Evolutionary conservation across 1,140 invertebrate species (phyloP).

Genomic region (Orchesella cincta): DNA sequence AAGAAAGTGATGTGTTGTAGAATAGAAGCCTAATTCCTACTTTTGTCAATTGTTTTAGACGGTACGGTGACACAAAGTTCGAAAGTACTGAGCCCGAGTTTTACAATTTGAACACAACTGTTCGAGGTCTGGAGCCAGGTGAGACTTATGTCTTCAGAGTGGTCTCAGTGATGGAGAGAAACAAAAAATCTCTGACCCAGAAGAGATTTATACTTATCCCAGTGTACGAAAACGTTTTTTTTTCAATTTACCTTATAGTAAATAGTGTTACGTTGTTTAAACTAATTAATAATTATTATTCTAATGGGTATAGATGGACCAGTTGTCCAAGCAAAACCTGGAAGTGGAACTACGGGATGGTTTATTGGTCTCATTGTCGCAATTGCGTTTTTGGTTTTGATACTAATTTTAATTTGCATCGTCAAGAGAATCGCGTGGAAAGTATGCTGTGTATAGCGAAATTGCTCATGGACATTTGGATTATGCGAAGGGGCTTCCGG

Average conservation of each 20-base stretch:
- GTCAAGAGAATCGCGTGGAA: constrained; percentile 89
- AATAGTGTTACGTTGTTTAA: too few species aligned
- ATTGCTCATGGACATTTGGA: constrained; percentile 86
- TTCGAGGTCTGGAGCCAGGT: constrained; percentile 79
- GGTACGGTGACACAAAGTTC: constrained; percentile 71
- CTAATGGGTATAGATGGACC: too few species aligned
- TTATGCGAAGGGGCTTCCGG: constrained; percentile 91
- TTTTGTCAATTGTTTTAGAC: too few species aligned
- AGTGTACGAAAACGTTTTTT: too few species aligned
- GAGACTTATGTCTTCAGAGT: constrained; percentile 80
- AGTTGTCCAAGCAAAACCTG: constrained; percentile 69
- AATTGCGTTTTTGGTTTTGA: constrained; percentile 85
- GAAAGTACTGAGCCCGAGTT: constrained; percentile 66
- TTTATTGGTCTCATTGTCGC: constrained; percentile 96
- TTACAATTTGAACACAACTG: constrained; percentile 71
- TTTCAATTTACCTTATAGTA: too few species aligned
- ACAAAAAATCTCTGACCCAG: constrained; percentile 68
- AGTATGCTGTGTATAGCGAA: constrained; percentile 94
- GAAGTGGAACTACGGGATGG: constrained; percentile 86
- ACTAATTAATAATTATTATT: too few species aligned
- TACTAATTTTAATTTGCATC: constrained; percentile 91
- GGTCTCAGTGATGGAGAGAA: constrained; percentile 85
- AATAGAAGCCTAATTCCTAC: too few species aligned
- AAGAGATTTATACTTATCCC: constrained; percentile 75
- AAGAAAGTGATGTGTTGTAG: too few species aligned